A percentile compares a stretch with the other conserved stretches of the same genome.
These are phyloP conservation scores for Penaeus indicus DNA, from an alignment of 1,140 invertebrate species.

Conservation along the genomic window DNA sequence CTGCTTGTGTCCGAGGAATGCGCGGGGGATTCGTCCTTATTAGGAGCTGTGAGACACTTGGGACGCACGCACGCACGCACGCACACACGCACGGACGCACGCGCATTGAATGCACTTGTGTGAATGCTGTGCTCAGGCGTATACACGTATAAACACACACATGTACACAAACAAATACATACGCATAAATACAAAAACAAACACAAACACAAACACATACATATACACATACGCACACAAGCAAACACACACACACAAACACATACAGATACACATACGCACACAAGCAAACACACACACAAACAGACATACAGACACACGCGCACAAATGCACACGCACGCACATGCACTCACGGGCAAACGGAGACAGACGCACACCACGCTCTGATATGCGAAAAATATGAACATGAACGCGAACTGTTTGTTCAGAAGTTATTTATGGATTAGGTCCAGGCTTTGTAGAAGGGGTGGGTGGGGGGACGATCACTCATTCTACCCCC, in stretches of 20 bases:
- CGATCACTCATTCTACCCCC: background rate
- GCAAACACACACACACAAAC: background rate
- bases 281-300: background rate
- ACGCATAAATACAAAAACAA: background rate
- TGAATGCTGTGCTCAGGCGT: too few relatives aligned
- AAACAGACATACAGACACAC: background rate
- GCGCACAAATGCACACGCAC: background rate
- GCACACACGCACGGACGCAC: too few relatives aligned
- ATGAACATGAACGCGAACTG: background rate
- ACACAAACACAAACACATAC: background rate
- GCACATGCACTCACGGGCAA: background rate
- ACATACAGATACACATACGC: background rate
- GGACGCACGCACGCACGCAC: too few relatives aligned
- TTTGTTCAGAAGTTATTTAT: background rate
- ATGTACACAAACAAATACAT: background rate
- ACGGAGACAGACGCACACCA: background rate
- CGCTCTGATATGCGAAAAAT: background rate
- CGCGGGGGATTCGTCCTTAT: too few relatives aligned
- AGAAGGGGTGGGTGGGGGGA: background rate
- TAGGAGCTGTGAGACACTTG: too few relatives aligned
- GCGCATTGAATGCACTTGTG: too few relatives aligned
- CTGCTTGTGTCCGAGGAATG: too few relatives aligned
- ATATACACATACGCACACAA: background rate
- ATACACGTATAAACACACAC: too few relatives aligned
- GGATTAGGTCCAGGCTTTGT: background rate